These are phyloP conservation scores for Neoscelio sp. DNA, from an alignment of 2,888 invertebrate species.

Conservation along the genomic window DNA sequence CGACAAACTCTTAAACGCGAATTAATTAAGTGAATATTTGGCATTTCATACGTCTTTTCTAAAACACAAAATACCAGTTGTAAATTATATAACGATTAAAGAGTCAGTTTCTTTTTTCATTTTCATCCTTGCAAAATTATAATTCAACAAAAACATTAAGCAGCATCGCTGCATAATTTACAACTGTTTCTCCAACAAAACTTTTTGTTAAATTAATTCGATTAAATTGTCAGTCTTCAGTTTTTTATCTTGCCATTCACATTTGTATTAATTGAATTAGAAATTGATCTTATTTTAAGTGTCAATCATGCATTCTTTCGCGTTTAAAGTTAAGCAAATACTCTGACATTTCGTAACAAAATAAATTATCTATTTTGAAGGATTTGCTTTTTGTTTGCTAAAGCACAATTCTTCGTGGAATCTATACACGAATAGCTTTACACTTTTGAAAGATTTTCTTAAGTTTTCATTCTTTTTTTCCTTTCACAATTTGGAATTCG, in stretches of 20 bases:
- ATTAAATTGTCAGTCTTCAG: slow-evolving; percentile 76
- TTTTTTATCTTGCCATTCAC: slow-evolving; percentile 37
- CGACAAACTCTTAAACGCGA: slow-evolving; percentile 61
- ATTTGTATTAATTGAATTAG: slow-evolving; percentile 35
- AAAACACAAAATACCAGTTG: background rate
- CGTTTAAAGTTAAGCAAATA: slow-evolving; percentile 48
- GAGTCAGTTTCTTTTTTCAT: background rate
- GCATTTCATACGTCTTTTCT: slow-evolving; percentile 54
- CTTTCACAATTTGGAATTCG: slow-evolving; percentile 19
- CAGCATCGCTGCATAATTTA: slow-evolving; percentile 12
- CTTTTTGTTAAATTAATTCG: slow-evolving; percentile 62
- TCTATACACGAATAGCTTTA: slow-evolving; percentile 35
- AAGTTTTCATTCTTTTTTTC: no score
- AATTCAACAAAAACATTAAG: slow-evolving; percentile 25
- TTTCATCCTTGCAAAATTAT: slow-evolving; percentile 4
- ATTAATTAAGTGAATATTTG: slow-evolving; percentile 66
- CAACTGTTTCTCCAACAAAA: slow-evolving; percentile 61
- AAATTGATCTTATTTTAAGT: slow-evolving; percentile 34
- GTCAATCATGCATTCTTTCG: slow-evolving; percentile 16
- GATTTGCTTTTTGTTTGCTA: slow-evolving; percentile 33
- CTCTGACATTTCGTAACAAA: slow-evolving; percentile 48
- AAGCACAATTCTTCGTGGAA: slow-evolving; percentile 28
- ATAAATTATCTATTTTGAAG: slow-evolving; percentile 52
- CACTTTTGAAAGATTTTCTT: no score
- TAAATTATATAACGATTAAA: background rate